Base-by-base conservation (phyloP, 2,797 vertebrate species). In the Microctenopoma lineatum region DNA sequence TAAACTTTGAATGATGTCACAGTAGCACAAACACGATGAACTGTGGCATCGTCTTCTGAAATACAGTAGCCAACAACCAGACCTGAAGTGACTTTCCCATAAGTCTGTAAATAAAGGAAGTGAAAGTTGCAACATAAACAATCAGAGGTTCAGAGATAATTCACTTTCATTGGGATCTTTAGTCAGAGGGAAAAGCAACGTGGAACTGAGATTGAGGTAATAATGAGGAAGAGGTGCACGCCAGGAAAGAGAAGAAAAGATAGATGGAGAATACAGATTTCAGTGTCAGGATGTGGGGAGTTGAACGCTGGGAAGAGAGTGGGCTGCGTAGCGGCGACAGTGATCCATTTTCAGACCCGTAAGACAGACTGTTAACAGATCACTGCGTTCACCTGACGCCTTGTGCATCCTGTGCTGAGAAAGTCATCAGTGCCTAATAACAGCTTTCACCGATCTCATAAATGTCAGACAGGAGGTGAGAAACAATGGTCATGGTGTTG, bases 291-390 rank as follows among this genome's bases (percentile, higher is more conserved):
- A 73, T 80, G 78, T 89, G 62, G 87, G 73, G 80, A 45, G 76
- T 68, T 25, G 65, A 54, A 46, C 62, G 48, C 77, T 89, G 60
- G 86, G 73, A 90, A 93, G 72, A 85, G 88, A 88, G 90, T 87
- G 89, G 89, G 91, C 80, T 47, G 70, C 10, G 46, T 67, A 44
- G 66, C 12, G 21, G 54, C 4, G 47, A 73, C 46, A 69, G 44
- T 78, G 77, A 83, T 85, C 81, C 70, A 71, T 86, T 81, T 85
- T n/a, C n/a, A n/a, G n/a, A n/a, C n/a, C n/a, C n/a, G 48, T 61
- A 48, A 32, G 2, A 48, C 52, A 26, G 65, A 36, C 65, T 42
- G 48, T 52, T 39, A 44, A 47, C 51, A 29, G 45, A 36, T 36
- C 3, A 5, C 36, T 59, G 27, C 0, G 7, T 64, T 54, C 53